Base-by-base conservation (phyloP, 1,140 invertebrate species). In the Heliconius hermathena region DNA sequence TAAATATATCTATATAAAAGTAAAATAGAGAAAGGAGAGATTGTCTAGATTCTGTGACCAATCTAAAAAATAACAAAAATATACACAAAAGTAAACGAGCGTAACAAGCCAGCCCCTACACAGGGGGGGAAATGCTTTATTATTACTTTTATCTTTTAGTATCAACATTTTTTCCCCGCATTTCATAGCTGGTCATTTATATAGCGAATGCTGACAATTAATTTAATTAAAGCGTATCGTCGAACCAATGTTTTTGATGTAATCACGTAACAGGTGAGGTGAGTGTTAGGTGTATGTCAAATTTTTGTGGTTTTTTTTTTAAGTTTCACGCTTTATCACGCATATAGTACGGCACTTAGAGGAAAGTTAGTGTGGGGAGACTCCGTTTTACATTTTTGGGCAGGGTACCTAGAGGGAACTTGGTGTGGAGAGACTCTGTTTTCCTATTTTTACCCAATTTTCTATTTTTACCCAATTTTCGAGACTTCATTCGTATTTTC, bases 171-270 rank as follows among this genome's bases (percentile, higher is more conserved):
- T 90, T 91, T 88, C 84, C 84, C 78, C 85, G 80, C 73, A 83
- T 87, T 88, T 87, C 86, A 88, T 89, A 87, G 87, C 87, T 93
- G 89, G 90, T 93, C 92, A 91, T 94, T 94, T 89, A 90, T 94
- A 94, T 93, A 84, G 90, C 90, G 86, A 89, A 87, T 86, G 86
- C 83, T 88, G 85, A 92, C 90, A 89, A 94, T 94, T 94, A 94
- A 94, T 94, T 93, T 90, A 94, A 94, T 94, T 94, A 94, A 89
- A 87, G 85, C 88, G 87, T 91, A 85, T 89, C 90, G 85, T 78
- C 84, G 86, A 86, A 87, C 83, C 83, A 83, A 74, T 85, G 85
- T 83, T 88, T 92, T 87, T 89, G 89, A 89, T 90, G 84, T 87
- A 87, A 88, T 89, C 90, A 87, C 87, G 76, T 87, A 86, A 83